A percentile compares a stretch with the other conserved stretches of the same genome.
Conservation (phyloP, 2,888 invertebrate genomes). For the Lysandra bellargus region DNA sequence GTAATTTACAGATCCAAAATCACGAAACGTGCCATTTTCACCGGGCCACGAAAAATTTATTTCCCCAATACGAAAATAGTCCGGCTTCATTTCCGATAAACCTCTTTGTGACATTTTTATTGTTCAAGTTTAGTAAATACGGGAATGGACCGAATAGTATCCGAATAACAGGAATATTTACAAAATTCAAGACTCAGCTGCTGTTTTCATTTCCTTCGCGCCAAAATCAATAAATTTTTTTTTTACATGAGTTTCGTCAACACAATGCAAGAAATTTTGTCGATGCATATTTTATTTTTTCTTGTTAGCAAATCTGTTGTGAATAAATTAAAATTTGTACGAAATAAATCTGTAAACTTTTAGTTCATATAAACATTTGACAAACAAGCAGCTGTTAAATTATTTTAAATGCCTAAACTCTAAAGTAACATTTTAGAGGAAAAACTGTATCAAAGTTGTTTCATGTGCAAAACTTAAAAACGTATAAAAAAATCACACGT, state of each 20-base stretch:
- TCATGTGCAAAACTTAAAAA: neutral
- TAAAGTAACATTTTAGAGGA: neutral
- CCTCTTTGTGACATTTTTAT: constrained; percentile 57
- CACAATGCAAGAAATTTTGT: neutral
- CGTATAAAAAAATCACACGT: neutral
- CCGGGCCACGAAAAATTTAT: constrained; percentile 77
- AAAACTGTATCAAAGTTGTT: neutral
- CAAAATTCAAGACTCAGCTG: constrained; percentile 4
- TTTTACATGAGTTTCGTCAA: constrained; percentile 35
- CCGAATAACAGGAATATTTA: constrained; percentile 32
- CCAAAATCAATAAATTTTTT: constrained; percentile 59
- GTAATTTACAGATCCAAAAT: constrained; percentile 69
- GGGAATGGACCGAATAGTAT: neutral
- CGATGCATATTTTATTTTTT: neutral
- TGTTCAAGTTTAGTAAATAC: neutral
- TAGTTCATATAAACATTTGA: neutral
- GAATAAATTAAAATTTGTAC: neutral
- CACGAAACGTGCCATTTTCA: constrained; percentile 71
- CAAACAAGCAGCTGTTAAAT: too few relatives aligned
- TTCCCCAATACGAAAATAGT: constrained; percentile 69
- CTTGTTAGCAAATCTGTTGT: neutral
- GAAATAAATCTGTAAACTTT: neutral
- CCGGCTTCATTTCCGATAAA: constrained; percentile 59
- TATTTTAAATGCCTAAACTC: neutral
- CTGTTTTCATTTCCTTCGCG: constrained; percentile 49